A percentile compares a stretch with the other conserved stretches of the same genome.
phyloP scores from a whole-genome alignment of 2,113 vertebrate genomes.

The Engystomops pustulosus region DNA sequence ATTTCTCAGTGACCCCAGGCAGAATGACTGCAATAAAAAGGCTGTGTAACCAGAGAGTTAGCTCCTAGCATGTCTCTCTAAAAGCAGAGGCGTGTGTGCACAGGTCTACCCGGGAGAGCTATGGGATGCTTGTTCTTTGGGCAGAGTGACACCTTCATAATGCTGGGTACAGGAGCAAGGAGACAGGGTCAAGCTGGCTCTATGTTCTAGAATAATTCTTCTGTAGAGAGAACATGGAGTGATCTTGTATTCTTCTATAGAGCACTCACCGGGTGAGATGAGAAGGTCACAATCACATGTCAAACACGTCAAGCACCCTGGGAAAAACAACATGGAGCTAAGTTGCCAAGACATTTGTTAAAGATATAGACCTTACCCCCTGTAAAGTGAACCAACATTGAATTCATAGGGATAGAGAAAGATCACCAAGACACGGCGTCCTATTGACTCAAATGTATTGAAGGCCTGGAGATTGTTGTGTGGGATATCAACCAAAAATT shows the following conservation, averaged over 20 bases:
- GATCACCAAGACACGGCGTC: background rate
- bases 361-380: background rate
- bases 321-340: background rate
- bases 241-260: constrained; percentile 4
- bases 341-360: background rate
- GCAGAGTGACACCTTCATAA: constrained; percentile 33
- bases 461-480: too few relatives aligned
- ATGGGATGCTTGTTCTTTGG: constrained; percentile 1
- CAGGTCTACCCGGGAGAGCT: constrained; percentile 20
- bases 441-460: too few relatives aligned
- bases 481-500: too few relatives aligned
- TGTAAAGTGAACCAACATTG: background rate
- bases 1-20: constrained; percentile 43
- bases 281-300: background rate
- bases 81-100: constrained; percentile 44
- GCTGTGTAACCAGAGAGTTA: constrained; percentile 38
- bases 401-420: background rate
- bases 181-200: constrained; percentile 25
- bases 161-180: constrained; percentile 2
- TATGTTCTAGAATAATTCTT: constrained; percentile 23
- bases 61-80: constrained; percentile 32
- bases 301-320: too few relatives aligned
- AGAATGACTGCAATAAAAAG: constrained; percentile 43
- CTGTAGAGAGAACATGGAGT: constrained; percentile 7
- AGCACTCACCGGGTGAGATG: constrained; percentile 4